Conservation (phyloP, 2,113 vertebrate genomes). For the Tyto alba region DNA sequence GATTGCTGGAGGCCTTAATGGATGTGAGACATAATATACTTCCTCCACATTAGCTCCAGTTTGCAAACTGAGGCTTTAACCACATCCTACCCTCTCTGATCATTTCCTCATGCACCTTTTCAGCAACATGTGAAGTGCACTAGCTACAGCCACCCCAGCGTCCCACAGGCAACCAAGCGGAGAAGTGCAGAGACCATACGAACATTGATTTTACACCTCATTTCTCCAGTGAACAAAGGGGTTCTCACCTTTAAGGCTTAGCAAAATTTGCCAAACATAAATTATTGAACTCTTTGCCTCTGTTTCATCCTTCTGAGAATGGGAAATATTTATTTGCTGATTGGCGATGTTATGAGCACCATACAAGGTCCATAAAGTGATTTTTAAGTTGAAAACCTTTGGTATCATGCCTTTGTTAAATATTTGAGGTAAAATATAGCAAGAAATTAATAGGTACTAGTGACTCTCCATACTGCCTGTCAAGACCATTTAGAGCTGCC, state of each 20-base stretch:
- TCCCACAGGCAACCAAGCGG: not conserved
- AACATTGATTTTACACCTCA: not conserved
- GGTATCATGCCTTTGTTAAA: not conserved
- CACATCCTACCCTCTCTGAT: constrained; percentile 53
- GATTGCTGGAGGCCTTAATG: constrained; percentile 40
- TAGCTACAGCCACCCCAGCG: not conserved
- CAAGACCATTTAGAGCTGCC: not conserved
- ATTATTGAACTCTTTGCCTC: not conserved
- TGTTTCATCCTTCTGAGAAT: not conserved
- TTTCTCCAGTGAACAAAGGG: not conserved
- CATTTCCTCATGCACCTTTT: constrained; percentile 44
- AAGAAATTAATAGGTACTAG: not conserved
- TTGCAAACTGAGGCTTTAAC: constrained; percentile 48
- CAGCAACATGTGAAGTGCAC: not conserved
- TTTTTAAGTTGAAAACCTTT: not conserved
- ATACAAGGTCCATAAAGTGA: not conserved
- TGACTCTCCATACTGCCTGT: not conserved
- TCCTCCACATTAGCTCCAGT: constrained; percentile 36
- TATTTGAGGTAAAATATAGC: not conserved
- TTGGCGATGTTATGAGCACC: not conserved
- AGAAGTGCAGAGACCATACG: rapidly evolving
- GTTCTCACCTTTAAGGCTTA: not conserved
- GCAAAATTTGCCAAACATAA: not conserved
- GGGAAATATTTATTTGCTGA: not conserved
- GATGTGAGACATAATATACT: not conserved